phyloP scores from a whole-genome alignment of 2,113 vertebrate genomes.

The Microtus montanus region DNA sequence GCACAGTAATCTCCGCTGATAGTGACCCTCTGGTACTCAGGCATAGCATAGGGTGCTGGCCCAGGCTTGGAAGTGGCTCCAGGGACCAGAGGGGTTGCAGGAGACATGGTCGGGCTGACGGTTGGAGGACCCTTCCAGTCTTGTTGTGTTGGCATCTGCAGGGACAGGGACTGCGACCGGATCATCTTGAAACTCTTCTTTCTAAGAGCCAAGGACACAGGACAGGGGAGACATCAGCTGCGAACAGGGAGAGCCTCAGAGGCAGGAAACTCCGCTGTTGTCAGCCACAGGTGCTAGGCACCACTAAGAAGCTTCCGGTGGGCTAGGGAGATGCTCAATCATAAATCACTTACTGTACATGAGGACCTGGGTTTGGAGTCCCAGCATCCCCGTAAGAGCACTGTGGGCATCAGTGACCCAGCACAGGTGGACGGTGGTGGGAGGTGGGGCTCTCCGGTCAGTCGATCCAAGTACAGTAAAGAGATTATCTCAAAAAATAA shows the following conservation, averaged over 20 bases:
- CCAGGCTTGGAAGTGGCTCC: conserved; percentile 58
- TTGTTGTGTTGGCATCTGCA: conserved; percentile 88
- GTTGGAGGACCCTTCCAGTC: conserved; percentile 79
- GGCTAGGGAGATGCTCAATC: background rate
- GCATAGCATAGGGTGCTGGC: conserved; percentile 83
- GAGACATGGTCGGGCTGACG: conserved; percentile 79
- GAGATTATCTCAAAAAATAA: background rate
- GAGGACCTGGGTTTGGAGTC: background rate
- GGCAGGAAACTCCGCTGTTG: background rate
- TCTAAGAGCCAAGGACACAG: conserved; percentile 83
- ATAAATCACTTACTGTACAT: background rate
- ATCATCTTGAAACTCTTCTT: conserved; percentile 96
- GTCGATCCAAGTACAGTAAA: background rate
- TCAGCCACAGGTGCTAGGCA: background rate
- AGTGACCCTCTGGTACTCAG: conserved; percentile 96
- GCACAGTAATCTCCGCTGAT: conserved; percentile 98
- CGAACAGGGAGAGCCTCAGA: conserved; percentile 1
- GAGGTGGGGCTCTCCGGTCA: background rate
- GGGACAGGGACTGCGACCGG: conserved; percentile 93
- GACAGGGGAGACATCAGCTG: conserved; percentile 62
- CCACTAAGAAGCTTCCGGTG: background rate
- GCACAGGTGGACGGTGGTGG: background rate
- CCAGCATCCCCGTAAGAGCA: background rate
- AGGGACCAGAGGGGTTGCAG: conserved; percentile 74
- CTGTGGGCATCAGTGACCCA: background rate